Percentiles rank a stretch among this genome's conserved stretches.
phyloP scores from a whole-genome alignment of 2,113 vertebrate genomes.

The Albula goreensis region DNA sequence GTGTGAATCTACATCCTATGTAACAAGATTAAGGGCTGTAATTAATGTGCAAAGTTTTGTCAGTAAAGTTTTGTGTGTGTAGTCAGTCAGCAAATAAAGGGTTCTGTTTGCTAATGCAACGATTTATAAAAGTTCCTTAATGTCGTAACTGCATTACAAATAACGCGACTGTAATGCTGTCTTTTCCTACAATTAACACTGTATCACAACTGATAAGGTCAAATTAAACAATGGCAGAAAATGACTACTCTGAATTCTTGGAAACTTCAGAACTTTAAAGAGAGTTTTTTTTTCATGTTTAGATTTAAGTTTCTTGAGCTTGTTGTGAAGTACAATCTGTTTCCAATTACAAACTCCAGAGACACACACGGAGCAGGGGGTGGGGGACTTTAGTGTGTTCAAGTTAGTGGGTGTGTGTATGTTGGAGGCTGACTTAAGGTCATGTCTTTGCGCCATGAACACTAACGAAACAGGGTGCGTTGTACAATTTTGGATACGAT shows the following conservation, averaged over 20 bases:
- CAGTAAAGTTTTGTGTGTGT: neutral
- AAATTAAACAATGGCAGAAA: neutral
- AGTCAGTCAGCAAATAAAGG: neutral
- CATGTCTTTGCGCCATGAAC: neutral
- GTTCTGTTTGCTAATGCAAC: neutral
- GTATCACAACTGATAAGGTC: neutral
- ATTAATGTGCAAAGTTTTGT: neutral
- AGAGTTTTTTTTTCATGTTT: neutral
- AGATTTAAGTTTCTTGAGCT: slow-evolving; percentile 1
- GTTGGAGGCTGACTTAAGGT: slow-evolving; percentile 1
- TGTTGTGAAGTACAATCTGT: slow-evolving; percentile 5
- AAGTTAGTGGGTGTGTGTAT: slow-evolving; percentile 2
- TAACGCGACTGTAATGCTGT: neutral
- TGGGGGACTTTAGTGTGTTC: neutral
- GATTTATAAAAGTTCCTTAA: neutral
- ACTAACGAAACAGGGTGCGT: neutral
- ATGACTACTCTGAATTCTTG: neutral
- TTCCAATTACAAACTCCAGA: slow-evolving; percentile 6
- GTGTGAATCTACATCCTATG: neutral
- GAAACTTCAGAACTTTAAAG: neutral
- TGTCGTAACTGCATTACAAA: neutral
- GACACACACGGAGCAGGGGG: neutral
- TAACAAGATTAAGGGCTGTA: neutral
- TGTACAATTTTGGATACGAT: neutral
- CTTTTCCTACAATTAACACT: no score